Base-by-base conservation (phyloP, 2,888 invertebrate genomes). In the Chironomus riparius region DNA sequence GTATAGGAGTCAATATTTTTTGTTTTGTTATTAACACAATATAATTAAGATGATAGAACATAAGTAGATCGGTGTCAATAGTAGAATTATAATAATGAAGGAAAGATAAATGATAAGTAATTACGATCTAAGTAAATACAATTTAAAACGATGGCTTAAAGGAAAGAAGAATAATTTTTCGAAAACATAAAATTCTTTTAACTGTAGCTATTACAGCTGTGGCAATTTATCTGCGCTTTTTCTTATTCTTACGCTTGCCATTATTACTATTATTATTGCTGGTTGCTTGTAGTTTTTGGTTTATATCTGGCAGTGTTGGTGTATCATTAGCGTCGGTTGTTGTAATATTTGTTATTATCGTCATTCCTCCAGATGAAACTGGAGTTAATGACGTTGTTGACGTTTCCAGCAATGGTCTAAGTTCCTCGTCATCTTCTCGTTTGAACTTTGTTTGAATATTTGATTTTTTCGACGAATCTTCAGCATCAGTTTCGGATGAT, bases 171-270 rank as follows among this genome's bases (percentile, higher is more conserved):
- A 65, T 10, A 65, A 65, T 65, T 65, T 22, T 28, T 28, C 5
- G 28, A 28, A 38, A 38, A 10, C 38, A 38, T 38, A 38, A 38
- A 38, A 38, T 38, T 38, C 38, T 38, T 38, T 38, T 38, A 38
- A 38, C 38, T 38, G 38, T 38, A 38, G 10, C 38, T 38, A 38
- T 38, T 38, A 38, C 38, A 38, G 38, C 38, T 38, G 38, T 56
- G 56, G 15, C n/a, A 74, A 68, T 74, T 38, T 68, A 74, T 74
- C 68, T 74, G 24, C 74, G 65, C 48, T 68, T 65, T 48, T 74
- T 74, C 74, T 74, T 74, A 24, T 74, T 74, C 68, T 74, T 74
- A 12, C 74, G 74, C 48, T 74, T 74, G 74, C 56, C 56, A 28
- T 24, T 56, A 38, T 62, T 72, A 13, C 38, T 22, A 12, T 38